A percentile compares a stretch with the other conserved stretches of the same genome.
These are phyloP conservation scores for Lates japonicus DNA, from an alignment of 2,797 vertebrate species.

Conservation along the genomic window DNA sequence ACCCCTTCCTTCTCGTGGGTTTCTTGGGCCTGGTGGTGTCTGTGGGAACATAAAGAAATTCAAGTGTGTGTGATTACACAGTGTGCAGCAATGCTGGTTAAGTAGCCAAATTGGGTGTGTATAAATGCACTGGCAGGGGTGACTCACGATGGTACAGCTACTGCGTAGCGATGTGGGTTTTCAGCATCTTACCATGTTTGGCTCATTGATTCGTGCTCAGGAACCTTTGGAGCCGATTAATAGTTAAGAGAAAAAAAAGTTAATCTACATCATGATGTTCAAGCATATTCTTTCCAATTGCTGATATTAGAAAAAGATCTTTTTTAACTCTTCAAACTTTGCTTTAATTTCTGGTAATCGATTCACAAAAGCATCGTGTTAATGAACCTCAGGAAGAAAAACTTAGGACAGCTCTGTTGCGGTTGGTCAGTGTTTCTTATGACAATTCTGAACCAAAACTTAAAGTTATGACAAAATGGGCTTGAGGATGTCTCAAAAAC, in stretches of 20 bases:
- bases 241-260: neutral
- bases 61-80: neutral
- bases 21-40: conserved; percentile 95
- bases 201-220: conserved; percentile 92
- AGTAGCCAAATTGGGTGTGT: no score
- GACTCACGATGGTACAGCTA: conserved; percentile 95
- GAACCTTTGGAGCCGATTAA: conserved; percentile 84
- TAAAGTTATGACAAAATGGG: no score
- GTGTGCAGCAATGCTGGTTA: neutral
- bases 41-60: conserved; percentile 53
- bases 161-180: conserved; percentile 94
- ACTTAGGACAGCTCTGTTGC: no score
- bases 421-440: no score
- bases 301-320: no score
- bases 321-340: no score
- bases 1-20: conserved; percentile 95
- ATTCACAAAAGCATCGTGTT: no score
- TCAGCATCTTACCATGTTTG: conserved; percentile 97
- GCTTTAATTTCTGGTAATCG: no score
- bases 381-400: no score
- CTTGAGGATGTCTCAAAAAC: no score
- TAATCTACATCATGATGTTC: neutral
- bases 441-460: no score
- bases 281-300: no score
- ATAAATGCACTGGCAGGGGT: neutral